Evolutionary conservation across 2,888 invertebrate species (phyloP), one percentile per base, ranked within the genome.

Genomic region (Alloplasta piceator): DNA sequence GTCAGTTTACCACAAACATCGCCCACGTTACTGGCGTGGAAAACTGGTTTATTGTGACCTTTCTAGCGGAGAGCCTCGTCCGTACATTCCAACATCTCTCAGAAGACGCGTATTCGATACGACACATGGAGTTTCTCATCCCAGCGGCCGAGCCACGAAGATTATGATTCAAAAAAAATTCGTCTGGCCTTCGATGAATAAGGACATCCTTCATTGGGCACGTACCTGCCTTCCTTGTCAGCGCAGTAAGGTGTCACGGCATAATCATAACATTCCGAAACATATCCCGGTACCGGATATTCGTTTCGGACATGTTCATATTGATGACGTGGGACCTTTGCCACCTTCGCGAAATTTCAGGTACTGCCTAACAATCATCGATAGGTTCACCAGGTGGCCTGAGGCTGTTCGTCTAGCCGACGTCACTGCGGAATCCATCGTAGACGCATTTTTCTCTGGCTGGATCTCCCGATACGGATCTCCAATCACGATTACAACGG

Each of bases 321-420:
- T 90, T 0, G 90, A 91, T 67, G 73, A 92, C 6, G 86, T 91
- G 0, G 89, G 89, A 6, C 75, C 67, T 2, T 74, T 91, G 7
- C 89, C 89, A 38, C 12, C 72, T 6, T 85, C 86, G 0, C 36
- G 79, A n/a, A 88, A 86, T 6, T 88, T 77, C 70, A 75, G 85
- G 4, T 92, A 92, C 76, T 86, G 86, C 86, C 77, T 64, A 5
- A 73, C 64, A 2, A 50, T 60, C 9, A 83, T 88, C 4, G 89
- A 90, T 48, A 66, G 90, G 9, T 86, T 84, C 52, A 80, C 85
- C 0, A 82, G 89, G 16, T 88, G 87, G 85, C 84, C 85, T 0
- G 87, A 84, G 48, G 86, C 86, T 0, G 38, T 85, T 5, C 85
- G 85, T 0, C 41, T 89, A 0, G 6, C 12, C 0, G 79, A 83